Evolutionary conservation across 2,113 vertebrate genomes (phyloP).

Genomic region (Ceuthmochares aereus): DNA sequence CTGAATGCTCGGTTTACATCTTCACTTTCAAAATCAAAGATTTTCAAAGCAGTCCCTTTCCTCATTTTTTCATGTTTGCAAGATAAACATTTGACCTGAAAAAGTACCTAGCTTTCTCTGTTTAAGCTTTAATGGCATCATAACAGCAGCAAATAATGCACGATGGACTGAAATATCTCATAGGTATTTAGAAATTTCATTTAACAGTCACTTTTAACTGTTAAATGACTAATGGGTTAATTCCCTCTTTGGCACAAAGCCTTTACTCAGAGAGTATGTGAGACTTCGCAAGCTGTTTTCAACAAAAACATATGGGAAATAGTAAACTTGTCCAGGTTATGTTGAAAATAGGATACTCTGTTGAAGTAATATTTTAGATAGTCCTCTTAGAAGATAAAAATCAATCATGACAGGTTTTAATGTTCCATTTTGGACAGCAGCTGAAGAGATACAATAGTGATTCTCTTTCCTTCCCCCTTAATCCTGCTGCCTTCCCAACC

Average conservation of each 20-base stretch:
- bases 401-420: background rate
- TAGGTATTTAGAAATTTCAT: background rate
- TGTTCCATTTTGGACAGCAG: background rate
- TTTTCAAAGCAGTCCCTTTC: background rate
- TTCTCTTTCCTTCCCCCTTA: background rate
- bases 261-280: background rate
- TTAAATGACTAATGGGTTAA: conserved; percentile 54
- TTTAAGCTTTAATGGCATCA: background rate
- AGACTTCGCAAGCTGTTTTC: conserved; percentile 43
- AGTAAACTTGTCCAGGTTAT: conserved; percentile 36
- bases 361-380: conserved; percentile 1
- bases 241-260: conserved; percentile 16
- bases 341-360: conserved; percentile 1
- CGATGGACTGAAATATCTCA: background rate
- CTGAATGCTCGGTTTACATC: background rate
- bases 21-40: background rate
- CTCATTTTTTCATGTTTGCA: background rate
- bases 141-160: background rate
- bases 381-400: background rate
- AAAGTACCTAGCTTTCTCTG: background rate
- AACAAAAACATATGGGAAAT: conserved; percentile 32
- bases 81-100: background rate
- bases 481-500: background rate
- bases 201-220: conserved; percentile 16
- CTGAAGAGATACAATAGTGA: background rate